Conservation (phyloP, 2,888 invertebrate species). For the Pimpla rufipes region DNA sequence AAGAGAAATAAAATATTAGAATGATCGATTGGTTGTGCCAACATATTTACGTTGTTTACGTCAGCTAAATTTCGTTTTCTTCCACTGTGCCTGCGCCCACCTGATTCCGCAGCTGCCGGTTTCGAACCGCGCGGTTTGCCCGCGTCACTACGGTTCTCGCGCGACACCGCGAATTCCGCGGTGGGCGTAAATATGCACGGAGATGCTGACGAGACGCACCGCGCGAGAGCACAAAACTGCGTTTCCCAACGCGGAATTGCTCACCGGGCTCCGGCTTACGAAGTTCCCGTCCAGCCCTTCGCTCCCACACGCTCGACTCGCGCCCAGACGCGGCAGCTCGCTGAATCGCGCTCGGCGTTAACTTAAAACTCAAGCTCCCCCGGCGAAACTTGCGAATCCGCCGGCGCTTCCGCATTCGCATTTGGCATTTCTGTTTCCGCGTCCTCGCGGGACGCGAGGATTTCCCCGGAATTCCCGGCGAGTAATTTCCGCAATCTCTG, state of each 20-base stretch:
- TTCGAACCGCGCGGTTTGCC: no score
- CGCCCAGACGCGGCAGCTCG: constrained; percentile 9
- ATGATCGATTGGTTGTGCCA: no score
- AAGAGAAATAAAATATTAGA: no score
- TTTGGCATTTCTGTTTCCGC: no score
- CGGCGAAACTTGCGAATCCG: constrained; percentile 43
- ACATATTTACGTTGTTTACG: no score
- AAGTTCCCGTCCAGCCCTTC: constrained; percentile 52
- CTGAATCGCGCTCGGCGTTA: constrained; percentile 58
- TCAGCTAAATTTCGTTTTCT: no score
- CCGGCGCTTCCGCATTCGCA: neutral
- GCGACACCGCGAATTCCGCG: no score
- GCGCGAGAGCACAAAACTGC: neutral
- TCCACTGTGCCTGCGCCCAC: no score
- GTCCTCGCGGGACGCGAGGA: neutral
- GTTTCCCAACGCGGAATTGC: constrained; percentile 49
- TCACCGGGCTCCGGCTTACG: constrained; percentile 26
- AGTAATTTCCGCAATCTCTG: neutral
- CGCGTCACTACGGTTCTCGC: no score
- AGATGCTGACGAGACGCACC: neutral
- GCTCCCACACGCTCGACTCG: constrained; percentile 13
- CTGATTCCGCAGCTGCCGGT: no score
- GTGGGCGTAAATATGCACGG: no score
- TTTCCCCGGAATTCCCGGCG: neutral
- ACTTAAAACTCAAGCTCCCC: constrained; percentile 35